phyloP scores from a whole-genome alignment of 2,797 vertebrate genomes.

The Rhodeus uyekii region DNA sequence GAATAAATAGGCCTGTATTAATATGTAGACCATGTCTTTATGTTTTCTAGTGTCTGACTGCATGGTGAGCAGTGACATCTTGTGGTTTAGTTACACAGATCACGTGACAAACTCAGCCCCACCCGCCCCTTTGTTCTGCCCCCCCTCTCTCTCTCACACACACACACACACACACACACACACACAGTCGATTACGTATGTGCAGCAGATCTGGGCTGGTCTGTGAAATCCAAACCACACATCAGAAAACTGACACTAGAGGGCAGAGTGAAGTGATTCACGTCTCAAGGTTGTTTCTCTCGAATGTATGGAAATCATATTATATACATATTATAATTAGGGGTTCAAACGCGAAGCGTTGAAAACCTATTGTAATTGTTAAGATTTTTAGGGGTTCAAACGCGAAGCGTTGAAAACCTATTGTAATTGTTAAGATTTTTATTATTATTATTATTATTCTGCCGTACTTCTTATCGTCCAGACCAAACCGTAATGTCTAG shows the following conservation, averaged over 20 bases:
- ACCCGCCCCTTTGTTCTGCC: conserved; percentile 7
- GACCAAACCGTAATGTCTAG: too few species aligned
- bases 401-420: too few species aligned
- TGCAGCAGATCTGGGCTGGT: too few species aligned
- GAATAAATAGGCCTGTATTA: neutral
- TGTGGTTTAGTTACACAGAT: conserved; percentile 57
- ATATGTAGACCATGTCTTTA: conserved; percentile 16
- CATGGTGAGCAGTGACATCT: conserved; percentile 69
- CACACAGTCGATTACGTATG: neutral
- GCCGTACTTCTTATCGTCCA: too few species aligned
- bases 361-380: too few species aligned
- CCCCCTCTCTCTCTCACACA: neutral
- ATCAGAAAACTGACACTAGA: conserved; percentile 7
- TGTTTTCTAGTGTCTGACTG: conserved; percentile 19
- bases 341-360: too few species aligned
- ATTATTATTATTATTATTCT: too few species aligned
- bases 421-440: too few species aligned
- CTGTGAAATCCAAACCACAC: neutral
- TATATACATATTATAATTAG: neutral
- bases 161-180: too few species aligned
- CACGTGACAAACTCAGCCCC: conserved; percentile 39
- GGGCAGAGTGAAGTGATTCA: conserved; percentile 30
- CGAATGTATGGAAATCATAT: neutral
- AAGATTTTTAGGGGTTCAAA: too few species aligned
- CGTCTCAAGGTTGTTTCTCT: neutral